These are phyloP conservation scores for Lichenostomus cassidix DNA, from an alignment of 2,113 vertebrate species.

Conservation along the genomic window DNA sequence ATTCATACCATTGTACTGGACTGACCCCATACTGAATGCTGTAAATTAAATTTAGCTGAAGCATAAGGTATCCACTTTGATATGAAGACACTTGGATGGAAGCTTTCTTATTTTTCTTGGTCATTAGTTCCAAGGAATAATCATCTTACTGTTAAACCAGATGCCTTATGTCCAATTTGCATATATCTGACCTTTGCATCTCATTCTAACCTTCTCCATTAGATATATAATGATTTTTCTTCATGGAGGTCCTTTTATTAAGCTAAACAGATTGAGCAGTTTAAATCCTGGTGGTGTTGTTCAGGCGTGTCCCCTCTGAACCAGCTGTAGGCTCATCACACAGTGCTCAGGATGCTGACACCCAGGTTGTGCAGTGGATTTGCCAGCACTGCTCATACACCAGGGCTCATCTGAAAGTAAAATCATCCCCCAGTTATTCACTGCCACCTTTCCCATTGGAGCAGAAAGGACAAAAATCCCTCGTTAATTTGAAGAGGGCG, in stretches of 20 bases:
- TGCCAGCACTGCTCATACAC: background rate
- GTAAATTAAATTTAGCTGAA: background rate
- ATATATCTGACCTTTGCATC: background rate
- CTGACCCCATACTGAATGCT: background rate
- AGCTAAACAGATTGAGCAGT: background rate
- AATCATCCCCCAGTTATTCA: background rate
- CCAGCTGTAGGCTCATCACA: fast-evolving
- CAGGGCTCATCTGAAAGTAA: background rate
- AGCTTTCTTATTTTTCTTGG: background rate
- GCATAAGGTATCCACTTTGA: background rate
- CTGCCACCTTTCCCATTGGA: background rate
- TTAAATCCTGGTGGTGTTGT: background rate
- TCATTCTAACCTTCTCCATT: background rate
- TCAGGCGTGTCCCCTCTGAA: background rate
- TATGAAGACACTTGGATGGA: background rate
- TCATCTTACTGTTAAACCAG: background rate
- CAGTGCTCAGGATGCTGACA: background rate
- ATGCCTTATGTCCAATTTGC: background rate
- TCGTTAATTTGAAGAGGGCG: background rate
- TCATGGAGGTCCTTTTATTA: background rate
- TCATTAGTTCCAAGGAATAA: background rate
- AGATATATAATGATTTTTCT: background rate
- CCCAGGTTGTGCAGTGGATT: background rate
- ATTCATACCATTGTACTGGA: background rate
- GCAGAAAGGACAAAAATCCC: background rate